phyloP scores from a whole-genome alignment of 2,888 invertebrate genomes.

The Lepidochrysops patricia region DNA sequence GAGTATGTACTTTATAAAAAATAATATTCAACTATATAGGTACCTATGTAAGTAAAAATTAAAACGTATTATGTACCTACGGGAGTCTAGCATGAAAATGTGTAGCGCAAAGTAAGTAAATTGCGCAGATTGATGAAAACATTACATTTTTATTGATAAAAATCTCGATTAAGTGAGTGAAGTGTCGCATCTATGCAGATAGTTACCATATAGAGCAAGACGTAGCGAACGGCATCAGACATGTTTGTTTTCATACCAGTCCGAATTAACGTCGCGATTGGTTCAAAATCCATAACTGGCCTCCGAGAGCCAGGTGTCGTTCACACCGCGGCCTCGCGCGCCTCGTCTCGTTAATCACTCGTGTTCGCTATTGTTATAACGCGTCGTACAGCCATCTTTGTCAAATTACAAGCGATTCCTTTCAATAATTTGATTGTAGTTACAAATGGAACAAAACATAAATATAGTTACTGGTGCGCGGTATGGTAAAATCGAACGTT shows the following conservation, averaged over 20 bases:
- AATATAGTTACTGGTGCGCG: constrained; percentile 43
- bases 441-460: constrained; percentile 57
- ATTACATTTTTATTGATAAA: constrained; percentile 51
- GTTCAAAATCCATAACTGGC: constrained; percentile 75
- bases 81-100: constrained; percentile 18
- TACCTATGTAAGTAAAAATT: no score
- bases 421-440: constrained; percentile 53
- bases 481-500: constrained; percentile 49
- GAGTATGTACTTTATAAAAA: no score
- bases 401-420: constrained; percentile 68
- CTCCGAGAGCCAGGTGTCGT: constrained; percentile 74
- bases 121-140: constrained; percentile 36
- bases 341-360: constrained; percentile 74
- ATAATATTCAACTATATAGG: no score
- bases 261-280: constrained; percentile 73
- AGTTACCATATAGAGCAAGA: constrained; percentile 44
- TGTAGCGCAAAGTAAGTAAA: constrained; percentile 24
- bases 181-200: constrained; percentile 45
- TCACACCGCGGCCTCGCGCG: constrained; percentile 74
- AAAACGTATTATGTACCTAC: neutral
- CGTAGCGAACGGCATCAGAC: constrained; percentile 48
- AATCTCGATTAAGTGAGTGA: constrained; percentile 41
- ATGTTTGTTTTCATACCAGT: constrained; percentile 73
- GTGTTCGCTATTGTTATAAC: constrained; percentile 71
- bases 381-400: constrained; percentile 73